Conservation (phyloP, 2,888 invertebrate species). For the Orthosia cruda region DNA sequence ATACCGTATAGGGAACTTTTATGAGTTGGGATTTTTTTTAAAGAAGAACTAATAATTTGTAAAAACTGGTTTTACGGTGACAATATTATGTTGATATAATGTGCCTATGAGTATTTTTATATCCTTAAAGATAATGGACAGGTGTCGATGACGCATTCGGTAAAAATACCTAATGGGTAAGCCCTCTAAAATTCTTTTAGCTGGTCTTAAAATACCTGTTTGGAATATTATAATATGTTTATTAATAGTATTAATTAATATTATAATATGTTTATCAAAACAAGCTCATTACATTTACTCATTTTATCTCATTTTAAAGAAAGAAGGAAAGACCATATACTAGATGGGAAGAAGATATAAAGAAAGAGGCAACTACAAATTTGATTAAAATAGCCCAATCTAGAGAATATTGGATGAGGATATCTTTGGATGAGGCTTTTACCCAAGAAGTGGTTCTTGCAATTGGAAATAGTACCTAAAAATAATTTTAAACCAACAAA, state of each 20-base stretch:
- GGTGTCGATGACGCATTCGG: background rate
- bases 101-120: constrained; percentile 7
- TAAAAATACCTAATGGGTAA: background rate
- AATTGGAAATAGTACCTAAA: no score
- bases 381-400: no score
- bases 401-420: no score
- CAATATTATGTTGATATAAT: constrained; percentile 14
- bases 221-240: background rate
- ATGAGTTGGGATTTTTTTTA: constrained; percentile 9
- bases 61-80: constrained; percentile 36
- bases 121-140: background rate
- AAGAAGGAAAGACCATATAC: no score
- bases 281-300: background rate
- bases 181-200: background rate
- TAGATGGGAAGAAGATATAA: no score
- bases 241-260: no score
- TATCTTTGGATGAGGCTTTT: no score
- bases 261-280: background rate
- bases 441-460: no score
- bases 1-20: constrained; percentile 12
- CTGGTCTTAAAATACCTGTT: background rate
- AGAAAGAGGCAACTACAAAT: no score
- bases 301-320: no score
- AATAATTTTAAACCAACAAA: no score
- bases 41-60: constrained; percentile 11